A percentile compares a stretch with the other conserved stretches of the same genome.
Conservation (phyloP, 2,797 vertebrate species). For the Sebastes taczanowskii region DNA sequence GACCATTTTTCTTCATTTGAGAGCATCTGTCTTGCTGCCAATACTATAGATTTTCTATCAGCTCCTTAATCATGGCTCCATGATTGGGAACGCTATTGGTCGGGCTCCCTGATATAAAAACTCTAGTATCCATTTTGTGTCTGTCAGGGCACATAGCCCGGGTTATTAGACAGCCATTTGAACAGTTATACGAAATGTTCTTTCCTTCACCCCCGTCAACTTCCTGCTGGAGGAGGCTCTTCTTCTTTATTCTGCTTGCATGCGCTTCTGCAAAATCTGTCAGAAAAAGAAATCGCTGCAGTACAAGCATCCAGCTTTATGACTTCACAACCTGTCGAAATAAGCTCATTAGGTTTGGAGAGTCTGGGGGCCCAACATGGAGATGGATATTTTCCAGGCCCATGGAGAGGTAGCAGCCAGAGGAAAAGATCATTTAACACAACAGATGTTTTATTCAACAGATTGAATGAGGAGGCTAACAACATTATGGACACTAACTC, state of each 20-base stretch:
- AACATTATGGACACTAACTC: not conserved
- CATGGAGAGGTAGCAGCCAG: not conserved
- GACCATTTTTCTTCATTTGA: constrained; percentile 80
- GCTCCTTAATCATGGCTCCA: constrained; percentile 67
- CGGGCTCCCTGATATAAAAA: constrained; percentile 60
- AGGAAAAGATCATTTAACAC: constrained; percentile 18
- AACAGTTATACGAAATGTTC: constrained; percentile 41
- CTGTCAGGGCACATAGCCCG: constrained; percentile 44
- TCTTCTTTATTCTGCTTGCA: constrained; percentile 34
- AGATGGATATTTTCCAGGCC: constrained; percentile 24
- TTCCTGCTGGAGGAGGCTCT: not conserved
- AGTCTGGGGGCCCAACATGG: constrained; percentile 6
- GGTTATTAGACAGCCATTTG: constrained; percentile 62
- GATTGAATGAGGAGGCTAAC: constrained; percentile 21
- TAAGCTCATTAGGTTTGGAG: constrained; percentile 39
- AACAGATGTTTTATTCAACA: constrained; percentile 20
- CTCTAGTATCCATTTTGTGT: constrained; percentile 53
- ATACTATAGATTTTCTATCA: constrained; percentile 80
- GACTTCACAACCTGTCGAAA: constrained; percentile 53
- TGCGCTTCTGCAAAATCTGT: constrained; percentile 29
- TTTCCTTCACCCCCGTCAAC: constrained; percentile 22
- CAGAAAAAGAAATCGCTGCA: constrained; percentile 30
- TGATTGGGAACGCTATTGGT: constrained; percentile 68
- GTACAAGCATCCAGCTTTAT: constrained; percentile 29
- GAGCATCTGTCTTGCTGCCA: constrained; percentile 63